phyloP scores from a whole-genome alignment of 2,113 vertebrate genomes.

The Hypanus sabinus region DNA sequence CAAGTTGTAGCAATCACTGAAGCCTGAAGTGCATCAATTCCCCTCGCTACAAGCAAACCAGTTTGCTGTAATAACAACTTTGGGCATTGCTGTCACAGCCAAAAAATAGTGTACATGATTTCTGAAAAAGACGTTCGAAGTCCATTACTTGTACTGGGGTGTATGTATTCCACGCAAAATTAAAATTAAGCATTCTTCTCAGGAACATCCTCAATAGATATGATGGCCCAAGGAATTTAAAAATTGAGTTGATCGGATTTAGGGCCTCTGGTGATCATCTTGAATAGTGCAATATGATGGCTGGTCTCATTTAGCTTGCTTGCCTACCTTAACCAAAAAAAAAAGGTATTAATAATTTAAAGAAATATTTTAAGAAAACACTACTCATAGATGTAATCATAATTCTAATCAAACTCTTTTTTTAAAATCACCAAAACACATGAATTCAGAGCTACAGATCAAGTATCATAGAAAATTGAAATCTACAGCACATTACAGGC shows the following conservation, averaged over 20 bases:
- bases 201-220: background rate
- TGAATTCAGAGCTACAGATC: background rate
- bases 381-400: background rate
- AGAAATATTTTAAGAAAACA: background rate
- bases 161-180: too few species aligned
- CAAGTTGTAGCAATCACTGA: background rate
- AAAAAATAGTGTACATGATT: background rate
- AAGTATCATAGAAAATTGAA: background rate
- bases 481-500: too few species aligned
- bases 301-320: background rate
- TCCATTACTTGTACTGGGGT: too few species aligned
- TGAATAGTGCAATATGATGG: background rate
- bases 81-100: background rate
- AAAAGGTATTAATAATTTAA: background rate
- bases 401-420: background rate
- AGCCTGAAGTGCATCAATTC: background rate
- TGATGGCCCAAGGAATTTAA: background rate
- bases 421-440: background rate
- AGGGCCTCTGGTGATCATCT: background rate
- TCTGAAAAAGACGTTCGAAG: background rate
- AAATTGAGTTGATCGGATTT: background rate
- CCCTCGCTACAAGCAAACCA: conserved; percentile 20
- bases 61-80: conserved; percentile 16
- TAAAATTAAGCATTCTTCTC: background rate
- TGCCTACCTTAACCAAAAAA: too few species aligned